Base-by-base conservation (phyloP, 23 tunicate genomes). In the Aplidium turbinatum region DNA sequence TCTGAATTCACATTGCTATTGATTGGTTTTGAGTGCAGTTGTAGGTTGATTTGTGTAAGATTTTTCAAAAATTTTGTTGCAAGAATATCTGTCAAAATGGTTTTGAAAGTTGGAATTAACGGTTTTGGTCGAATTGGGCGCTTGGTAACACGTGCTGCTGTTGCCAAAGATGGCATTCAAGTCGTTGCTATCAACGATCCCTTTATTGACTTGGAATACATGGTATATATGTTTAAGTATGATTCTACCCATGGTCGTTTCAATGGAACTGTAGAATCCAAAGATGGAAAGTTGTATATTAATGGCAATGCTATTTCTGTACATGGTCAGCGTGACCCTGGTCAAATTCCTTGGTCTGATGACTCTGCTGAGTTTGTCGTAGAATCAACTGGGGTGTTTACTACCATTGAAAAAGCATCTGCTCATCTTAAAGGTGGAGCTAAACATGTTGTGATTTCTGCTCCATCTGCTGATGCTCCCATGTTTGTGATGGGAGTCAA, bases 401-500 rank as follows among this genome's bases (percentile, higher is more conserved):
- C 99, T 23, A 94, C 99, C 18, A 62, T 78, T 22, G 99, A 94
- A 70, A 94, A 94, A 56, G 99, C 99, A 3, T 71, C 76, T 7
- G 89, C 89, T 48, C 99, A 94, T 79, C 39, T 94, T 30, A 71
- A 52, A 1, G 99, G 99, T 5, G 99, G 99, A 1, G 99, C 99
- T 0, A 84, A 95, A 54, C 82, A 75, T 28, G 99, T 95, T 47
- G 83, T 95, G 27, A 95, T 95, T 26, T 95, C 99, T 35, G 99
- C 99, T 50, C 99, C 99, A 30, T 95, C 99, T 39, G 99, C 96
- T 0, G 99, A 95, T 83, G 99, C 99, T 29, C 99, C 99, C 0
- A 95, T 95, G 99, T 95, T 88, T 80, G 99, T 95, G 11, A 82
- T 88, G 91, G 99, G 99, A 18, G 99, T 95, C 35, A 95, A 95